A percentile compares a stretch with the other conserved stretches of the same genome.
Evolutionary conservation across 2,797 vertebrate species (phyloP).

Genomic region (Neomorphus geoffroyi): DNA sequence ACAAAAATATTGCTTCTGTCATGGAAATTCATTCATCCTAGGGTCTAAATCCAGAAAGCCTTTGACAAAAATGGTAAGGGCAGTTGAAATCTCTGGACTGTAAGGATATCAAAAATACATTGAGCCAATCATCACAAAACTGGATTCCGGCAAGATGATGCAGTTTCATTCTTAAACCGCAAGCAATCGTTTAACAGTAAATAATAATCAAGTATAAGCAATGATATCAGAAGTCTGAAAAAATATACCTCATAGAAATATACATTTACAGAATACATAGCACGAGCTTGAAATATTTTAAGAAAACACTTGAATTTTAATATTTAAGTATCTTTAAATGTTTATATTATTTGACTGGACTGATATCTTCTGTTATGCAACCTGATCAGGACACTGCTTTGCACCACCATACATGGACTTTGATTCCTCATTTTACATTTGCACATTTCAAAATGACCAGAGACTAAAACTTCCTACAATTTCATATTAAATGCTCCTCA

Average conservation of each 20-base stretch:
- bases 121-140: neutral
- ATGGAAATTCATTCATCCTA: slow-evolving; percentile 63
- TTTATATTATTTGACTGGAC: neutral
- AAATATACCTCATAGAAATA: neutral
- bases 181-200: neutral
- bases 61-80: slow-evolving; percentile 37
- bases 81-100: slow-evolving; percentile 23
- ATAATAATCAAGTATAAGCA: neutral
- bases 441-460: neutral
- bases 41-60: slow-evolving; percentile 50
- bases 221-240: neutral
- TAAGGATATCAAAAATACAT: neutral
- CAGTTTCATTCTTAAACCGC: neutral
- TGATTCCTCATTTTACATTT: neutral
- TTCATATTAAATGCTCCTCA: neutral
- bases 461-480: neutral
- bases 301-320: neutral
- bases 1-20: slow-evolving; percentile 73
- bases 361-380: neutral
- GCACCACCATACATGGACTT: neutral
- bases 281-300: neutral
- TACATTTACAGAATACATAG: neutral
- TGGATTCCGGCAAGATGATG: neutral
- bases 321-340: neutral
- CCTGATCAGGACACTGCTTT: neutral